Base-by-base conservation (phyloP, 1,140 invertebrate genomes). In the Leptopilina boulardi region DNA sequence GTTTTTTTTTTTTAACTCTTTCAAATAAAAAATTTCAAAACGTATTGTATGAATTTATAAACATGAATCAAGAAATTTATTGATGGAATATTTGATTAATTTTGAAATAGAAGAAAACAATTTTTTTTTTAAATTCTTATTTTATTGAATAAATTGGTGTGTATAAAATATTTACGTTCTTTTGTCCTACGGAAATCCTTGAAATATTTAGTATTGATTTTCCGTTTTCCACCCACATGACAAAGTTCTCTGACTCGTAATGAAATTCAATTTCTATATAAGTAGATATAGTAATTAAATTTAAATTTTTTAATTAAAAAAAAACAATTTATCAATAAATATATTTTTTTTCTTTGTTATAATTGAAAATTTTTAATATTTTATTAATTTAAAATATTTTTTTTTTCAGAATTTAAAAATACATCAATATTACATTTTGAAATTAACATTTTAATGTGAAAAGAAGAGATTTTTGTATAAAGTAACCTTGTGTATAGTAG, bases 171-270 rank as follows among this genome's bases (percentile, higher is more conserved):
- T 66, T 30, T 66, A 6, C 15, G 21, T 30, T 66, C 23, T 30
- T 0, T 66, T n/a, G n/a, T 18, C 21, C 21, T 11, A 19, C 21
- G 0, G 59, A n/a, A 66, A n/a, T 30, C 26, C 23, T 30, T 30
- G 23, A n/a, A 66, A 30, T 66, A 30, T 66, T 26, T n/a, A n/a
- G 15, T 30, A 66, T 30, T 30, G 59, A 66, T 30, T 30, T 66
- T 66, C 26, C 11, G 21, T 66, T 66, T 66, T 66, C 59, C 59
- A 30, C 26, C 59, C 26, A 66, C 59, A 30, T 66, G 13, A 66
- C 23, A 30, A 34, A 26, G 59, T 66, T 66, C 15, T n/a, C 26
- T 66, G 26, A 30, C 59, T 30, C 3, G 59, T 10, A 30, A 66
- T 30, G n/a, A 66, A 66, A 30, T 66, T 66, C 23, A n/a, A 30